Percentiles rank a stretch among this genome's conserved stretches.
phyloP scores from a whole-genome alignment of 2,113 vertebrate genomes.

The Gambusia affinis region DNA sequence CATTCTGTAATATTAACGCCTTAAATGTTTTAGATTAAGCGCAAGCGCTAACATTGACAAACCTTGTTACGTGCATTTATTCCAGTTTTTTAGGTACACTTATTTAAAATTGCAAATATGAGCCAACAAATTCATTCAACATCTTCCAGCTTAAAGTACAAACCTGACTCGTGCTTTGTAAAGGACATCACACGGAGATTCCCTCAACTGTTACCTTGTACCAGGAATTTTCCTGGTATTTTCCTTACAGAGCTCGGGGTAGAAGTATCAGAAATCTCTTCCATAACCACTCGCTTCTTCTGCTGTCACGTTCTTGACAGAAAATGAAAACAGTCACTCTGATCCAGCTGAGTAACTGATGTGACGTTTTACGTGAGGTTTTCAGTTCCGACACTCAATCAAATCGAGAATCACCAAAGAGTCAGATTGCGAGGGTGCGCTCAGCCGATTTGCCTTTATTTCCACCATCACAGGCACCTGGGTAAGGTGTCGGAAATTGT shows the following conservation, averaged over 20 bases:
- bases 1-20: too few relatives aligned
- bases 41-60: too few relatives aligned
- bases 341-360: conserved; percentile 31
- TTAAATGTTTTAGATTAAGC: too few relatives aligned
- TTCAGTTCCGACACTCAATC: background rate
- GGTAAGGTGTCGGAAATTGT: conserved; percentile 30
- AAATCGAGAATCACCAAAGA: background rate
- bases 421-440: background rate
- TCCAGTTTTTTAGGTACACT: background rate
- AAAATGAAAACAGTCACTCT: conserved; percentile 31
- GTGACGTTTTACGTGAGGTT: conserved; percentile 19
- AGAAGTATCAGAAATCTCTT: conserved; percentile 67
- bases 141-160: conserved; percentile 45
- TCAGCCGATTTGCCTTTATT: conserved; percentile 31
- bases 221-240: conserved; percentile 74
- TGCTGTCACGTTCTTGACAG: conserved; percentile 59
- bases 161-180: conserved; percentile 48
- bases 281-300: conserved; percentile 49
- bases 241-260: conserved; percentile 57
- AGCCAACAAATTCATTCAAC: background rate
- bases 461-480: conserved; percentile 36
- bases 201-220: conserved; percentile 67
- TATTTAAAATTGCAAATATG: background rate
- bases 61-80: background rate
- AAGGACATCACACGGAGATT: conserved; percentile 64